Evolutionary conservation across 2,888 invertebrate species (phyloP), one percentile per base, ranked within the genome.

Genomic region (Limnephilus auricula): DNA sequence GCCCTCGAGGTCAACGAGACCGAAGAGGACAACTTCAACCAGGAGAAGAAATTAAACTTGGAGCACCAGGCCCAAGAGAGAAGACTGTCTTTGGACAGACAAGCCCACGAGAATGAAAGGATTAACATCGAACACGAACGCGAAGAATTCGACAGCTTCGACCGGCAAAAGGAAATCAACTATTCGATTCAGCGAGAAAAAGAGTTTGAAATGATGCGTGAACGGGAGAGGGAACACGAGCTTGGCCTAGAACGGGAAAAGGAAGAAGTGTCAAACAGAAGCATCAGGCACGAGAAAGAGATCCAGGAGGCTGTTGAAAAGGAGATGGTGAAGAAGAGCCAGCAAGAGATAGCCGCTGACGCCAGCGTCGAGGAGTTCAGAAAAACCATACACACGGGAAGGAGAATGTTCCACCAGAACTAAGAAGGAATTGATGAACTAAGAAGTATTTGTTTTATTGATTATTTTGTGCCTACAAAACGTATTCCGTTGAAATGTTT

Each of bases 401-500:
- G 85, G 37, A 85, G 85, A 30, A 85, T 85, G 85, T 85, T 40
- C 37, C 6, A 85, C 40, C 30, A 40, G 45, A 85, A 85, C 30
- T 85, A 45, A 82, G 3, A 37, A 34, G 4, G 15, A 85, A 40
- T 85, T 85, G 9, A 85, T 45, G 84, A n/a, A n/a, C n/a, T n/a
- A n/a, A n/a, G 37, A 37, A 83, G 84, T 40, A 40, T 80, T 13
- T 30, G 2, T 45, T 45, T 45, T 45, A 15, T 45, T 45, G 45
- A 15, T 45, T 45, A 45, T 45, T 45, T 45, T 13, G 13, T 45
- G 45, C 45, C 45, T 45, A 15, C 79, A n/a, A 30, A 80, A 31
- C 31, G 0, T 80, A 9, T 80, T 80, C 32, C 15, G 0, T 65
- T 65, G 9, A 9, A 65, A n/a, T 18, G 5, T 25, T 0, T 65